These are phyloP conservation scores for Takifugu bimaculatus DNA, from an alignment of 2,113 vertebrate species.

Conservation along the genomic window DNA sequence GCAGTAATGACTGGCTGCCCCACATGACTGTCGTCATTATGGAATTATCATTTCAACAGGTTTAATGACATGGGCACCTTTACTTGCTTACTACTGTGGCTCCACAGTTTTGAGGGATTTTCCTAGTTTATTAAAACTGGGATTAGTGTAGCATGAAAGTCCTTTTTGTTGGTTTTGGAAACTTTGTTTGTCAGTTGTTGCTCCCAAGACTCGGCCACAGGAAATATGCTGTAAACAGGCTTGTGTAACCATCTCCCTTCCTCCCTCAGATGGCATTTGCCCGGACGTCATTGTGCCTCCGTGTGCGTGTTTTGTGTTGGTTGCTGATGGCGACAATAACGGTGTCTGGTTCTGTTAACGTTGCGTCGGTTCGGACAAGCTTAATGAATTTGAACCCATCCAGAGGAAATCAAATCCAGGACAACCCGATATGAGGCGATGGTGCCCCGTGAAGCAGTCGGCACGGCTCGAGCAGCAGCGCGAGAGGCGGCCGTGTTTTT, in stretches of 20 bases:
- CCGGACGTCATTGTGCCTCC: slow-evolving; percentile 43
- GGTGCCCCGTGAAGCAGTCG: slow-evolving; percentile 31
- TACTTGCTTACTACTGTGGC: not conserved
- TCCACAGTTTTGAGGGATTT: slow-evolving; percentile 4
- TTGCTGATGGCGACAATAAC: not conserved
- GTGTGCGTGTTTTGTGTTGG: slow-evolving; percentile 14
- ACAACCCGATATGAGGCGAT: slow-evolving; percentile 18
- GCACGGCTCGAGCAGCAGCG: slow-evolving; percentile 20
- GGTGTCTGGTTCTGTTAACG: slow-evolving; percentile 43
- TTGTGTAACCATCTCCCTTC: slow-evolving; percentile 67
- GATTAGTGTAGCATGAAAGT: slow-evolving; percentile 5
- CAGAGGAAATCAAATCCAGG: slow-evolving; percentile 41
- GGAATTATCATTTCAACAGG: slow-evolving; percentile 13
- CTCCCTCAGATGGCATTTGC: slow-evolving; percentile 61
- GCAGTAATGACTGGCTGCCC: slow-evolving; percentile 48
- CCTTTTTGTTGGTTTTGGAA: slow-evolving; percentile 24
- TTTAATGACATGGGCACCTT: slow-evolving; percentile 16
- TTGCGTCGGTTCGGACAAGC: slow-evolving; percentile 27
- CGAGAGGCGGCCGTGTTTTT: slow-evolving; percentile 27
- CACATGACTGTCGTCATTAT: slow-evolving; percentile 20
- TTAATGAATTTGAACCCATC: slow-evolving; percentile 32
- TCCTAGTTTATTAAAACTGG: slow-evolving; percentile 1
- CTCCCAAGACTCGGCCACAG: slow-evolving; percentile 69
- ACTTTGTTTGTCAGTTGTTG: slow-evolving; percentile 69
- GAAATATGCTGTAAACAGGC: slow-evolving; percentile 74